Evolutionary conservation across 2,113 vertebrate species (phyloP).

Genomic region (Grantiella picta): DNA sequence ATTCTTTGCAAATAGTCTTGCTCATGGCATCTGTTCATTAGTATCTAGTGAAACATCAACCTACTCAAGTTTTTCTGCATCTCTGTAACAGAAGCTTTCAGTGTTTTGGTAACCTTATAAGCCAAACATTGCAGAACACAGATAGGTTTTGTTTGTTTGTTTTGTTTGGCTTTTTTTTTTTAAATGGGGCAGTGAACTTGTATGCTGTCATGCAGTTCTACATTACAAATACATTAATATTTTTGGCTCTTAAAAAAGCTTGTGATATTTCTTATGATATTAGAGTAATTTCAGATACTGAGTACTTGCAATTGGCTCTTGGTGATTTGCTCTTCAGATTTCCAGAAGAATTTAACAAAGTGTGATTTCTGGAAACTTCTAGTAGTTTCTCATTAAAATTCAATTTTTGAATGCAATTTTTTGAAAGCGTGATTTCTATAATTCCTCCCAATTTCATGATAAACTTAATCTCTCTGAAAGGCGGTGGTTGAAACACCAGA

Average conservation of each 20-base stretch:
- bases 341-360: slow-evolving; percentile 58
- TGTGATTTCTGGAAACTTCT: slow-evolving; percentile 65
- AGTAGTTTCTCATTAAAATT: slow-evolving; percentile 60
- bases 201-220: slow-evolving; percentile 20
- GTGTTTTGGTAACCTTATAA: slow-evolving; percentile 48
- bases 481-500: slow-evolving; percentile 45
- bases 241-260: slow-evolving; percentile 44
- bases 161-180: background rate
- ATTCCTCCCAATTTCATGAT: slow-evolving; percentile 48
- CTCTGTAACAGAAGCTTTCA: background rate
- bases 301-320: slow-evolving; percentile 58
- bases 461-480: slow-evolving; percentile 46
- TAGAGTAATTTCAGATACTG: slow-evolving; percentile 60
- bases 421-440: slow-evolving; percentile 18
- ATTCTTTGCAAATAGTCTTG: slow-evolving; percentile 35
- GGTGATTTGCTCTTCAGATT: slow-evolving; percentile 67
- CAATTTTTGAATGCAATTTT: background rate
- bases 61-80: slow-evolving; percentile 14
- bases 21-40: slow-evolving; percentile 4
- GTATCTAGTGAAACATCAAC: slow-evolving; percentile 14
- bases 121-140: background rate
- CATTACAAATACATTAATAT: slow-evolving; percentile 24
- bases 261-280: slow-evolving; percentile 42
- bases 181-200: background rate
- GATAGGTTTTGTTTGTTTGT: background rate